Base-by-base conservation (phyloP, 1,140 invertebrate species). In the Magallana ariakensis region DNA sequence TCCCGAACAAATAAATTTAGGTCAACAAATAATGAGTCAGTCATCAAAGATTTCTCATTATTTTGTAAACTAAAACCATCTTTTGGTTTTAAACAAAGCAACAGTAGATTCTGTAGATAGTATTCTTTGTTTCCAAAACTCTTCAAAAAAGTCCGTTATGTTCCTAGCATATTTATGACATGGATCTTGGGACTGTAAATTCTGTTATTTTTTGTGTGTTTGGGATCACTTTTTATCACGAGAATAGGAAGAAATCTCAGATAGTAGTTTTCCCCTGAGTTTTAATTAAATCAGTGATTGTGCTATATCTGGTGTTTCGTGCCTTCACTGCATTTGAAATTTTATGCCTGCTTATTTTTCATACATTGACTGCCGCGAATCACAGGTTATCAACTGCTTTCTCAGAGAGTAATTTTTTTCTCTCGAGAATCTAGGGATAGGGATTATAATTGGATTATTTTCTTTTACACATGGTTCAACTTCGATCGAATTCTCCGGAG, bases 301-400 rank as follows among this genome's bases (percentile, higher is more conserved):
- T 75, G 66, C 66, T 75, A 26, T 75, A 75, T 75, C 66, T 75
- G 13, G 66, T 26, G n/a, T 26, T 26, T 75, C 66, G 66, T 75
- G 22, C 66, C 66, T 75, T 75, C 66, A 26, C 66, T 75, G 66
- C 66, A 75, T 75, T 75, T 75, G 26, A 75, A 75, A 75, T 75
- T 75, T 75, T 75, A 75, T 22, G 66, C 10, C 66, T 75, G 66
- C 66, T 75, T 26, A 75, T 22, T 75, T 75, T 75, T 33, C 66
- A 75, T 75, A 75, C 19, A 75, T 75, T 75, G 66, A 26, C 22
- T 75, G 19, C 22, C 66, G 10, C 33, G 66, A 75, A 26, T 19
- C 66, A 75, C 22, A 11, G 22, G 11, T 75, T 22, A 75, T 75
- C 13, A 22, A 75, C 33, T 26, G 22, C 33, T 75, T 62, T 8